Evolutionary conservation across 1,140 invertebrate genomes (phyloP), one percentile per base, ranked within the genome.

Genomic region (Zaprionus tsacasi): DNA sequence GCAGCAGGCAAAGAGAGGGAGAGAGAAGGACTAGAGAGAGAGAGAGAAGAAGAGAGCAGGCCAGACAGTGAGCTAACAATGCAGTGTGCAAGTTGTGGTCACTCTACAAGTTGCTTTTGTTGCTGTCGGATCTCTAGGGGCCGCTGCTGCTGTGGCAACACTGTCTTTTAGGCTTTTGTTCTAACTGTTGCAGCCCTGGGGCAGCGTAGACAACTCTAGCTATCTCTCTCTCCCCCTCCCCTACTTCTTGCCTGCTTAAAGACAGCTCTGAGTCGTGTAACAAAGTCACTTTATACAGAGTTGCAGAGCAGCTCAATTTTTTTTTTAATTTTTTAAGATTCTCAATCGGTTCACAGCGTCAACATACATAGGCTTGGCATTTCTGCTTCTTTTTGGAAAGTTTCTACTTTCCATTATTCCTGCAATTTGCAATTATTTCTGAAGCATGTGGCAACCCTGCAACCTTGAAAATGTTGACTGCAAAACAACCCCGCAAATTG

Each of bases 401-500:
- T 30, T 5, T 30, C 4, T 21, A 21, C 2, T 30, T 30, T 30
- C 27, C 6, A 30, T 30, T 6, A 30, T 21, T 21, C 1, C 21
- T 59, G 21, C 10, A 25, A 12, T 21, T 12, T 50, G 17, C 45
- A 12, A 50, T n/a, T 21, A 70, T 70, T 75, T 45, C n/a, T 43
- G 17, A 11, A 35, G 17, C 12, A 48, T 50, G 10, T 50, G 58
- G 15, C 54, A 61, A 63, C 55, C 59, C 40, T 57, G 54, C 71
- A 87, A 79, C 79, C 82, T 87, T 86, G 82, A 82, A 82, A 82
- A 65, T 68, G 54, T 36, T 43, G n/a, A 27, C 52, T 69, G 40
- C 56, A 50, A 61, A 74, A 63, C 71, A 74, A 71, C 79, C 81
- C 78, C 70, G 50, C 45, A 72, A 70, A 83, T 85, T 86, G 82